Evolutionary conservation across 2,113 vertebrate species (phyloP).

Genomic region (Myotis lucifugus): DNA sequence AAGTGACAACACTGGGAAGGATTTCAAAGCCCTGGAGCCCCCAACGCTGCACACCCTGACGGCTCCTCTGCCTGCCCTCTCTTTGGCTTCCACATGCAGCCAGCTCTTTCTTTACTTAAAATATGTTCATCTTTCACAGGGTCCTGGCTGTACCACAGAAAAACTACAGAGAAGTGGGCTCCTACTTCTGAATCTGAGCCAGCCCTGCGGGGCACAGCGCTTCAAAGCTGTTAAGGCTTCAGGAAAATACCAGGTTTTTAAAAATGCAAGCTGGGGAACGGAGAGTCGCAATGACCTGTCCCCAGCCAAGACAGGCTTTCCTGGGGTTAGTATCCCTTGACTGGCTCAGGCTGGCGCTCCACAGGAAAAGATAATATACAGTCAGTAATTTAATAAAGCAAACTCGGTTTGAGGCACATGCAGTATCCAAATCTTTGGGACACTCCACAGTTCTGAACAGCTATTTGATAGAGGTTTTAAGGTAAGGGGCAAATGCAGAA

Average conservation of each 20-base stretch:
- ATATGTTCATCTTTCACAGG: constrained; percentile 48
- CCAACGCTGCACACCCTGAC: background rate
- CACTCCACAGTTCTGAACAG: background rate
- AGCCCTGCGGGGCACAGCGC: background rate
- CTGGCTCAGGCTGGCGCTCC: background rate
- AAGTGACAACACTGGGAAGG: constrained; percentile 70
- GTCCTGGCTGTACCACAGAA: background rate
- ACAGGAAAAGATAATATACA: background rate
- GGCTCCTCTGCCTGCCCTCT: constrained; percentile 46
- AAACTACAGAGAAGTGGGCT: background rate
- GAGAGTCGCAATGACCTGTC: background rate
- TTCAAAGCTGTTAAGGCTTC: background rate
- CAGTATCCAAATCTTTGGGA: background rate
- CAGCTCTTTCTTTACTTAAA: constrained; percentile 65
- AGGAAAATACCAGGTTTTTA: background rate
- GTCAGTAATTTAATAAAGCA: constrained; percentile 26
- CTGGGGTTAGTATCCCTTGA: background rate
- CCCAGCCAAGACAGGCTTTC: background rate
- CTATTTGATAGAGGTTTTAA: background rate
- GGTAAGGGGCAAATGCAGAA: background rate
- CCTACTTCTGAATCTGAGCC: background rate
- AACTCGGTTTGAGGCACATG: background rate
- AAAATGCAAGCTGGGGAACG: background rate
- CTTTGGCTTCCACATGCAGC: constrained; percentile 57
- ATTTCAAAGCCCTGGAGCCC: constrained; percentile 62